Percentiles rank a stretch among this genome's conserved stretches.
Conservation (phyloP, 2,888 invertebrate species). For the Phyto melanocephala region DNA sequence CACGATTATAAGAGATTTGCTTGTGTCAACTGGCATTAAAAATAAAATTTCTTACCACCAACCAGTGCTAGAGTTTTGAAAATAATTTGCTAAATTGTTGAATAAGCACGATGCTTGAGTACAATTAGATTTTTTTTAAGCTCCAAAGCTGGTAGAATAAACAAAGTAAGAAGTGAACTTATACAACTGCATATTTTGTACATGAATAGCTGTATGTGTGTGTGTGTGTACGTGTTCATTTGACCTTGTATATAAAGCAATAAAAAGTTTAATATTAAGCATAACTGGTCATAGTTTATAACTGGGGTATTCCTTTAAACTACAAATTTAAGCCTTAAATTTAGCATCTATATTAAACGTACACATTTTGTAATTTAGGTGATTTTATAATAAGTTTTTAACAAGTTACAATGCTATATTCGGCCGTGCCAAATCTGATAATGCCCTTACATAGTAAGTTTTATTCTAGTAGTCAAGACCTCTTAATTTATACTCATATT, state of each 20-base stretch:
- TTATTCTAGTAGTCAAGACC: no score
- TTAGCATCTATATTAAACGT: no score
- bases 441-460: no score
- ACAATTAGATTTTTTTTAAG: slow-evolving; percentile 9
- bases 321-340: no score
- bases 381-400: no score
- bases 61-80: background rate
- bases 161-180: background rate
- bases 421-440: no score
- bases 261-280: background rate
- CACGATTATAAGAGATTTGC: slow-evolving; percentile 1
- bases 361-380: no score
- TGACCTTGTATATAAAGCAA: background rate
- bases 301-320: no score
- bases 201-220: background rate
- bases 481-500: no score
- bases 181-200: background rate
- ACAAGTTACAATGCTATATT: no score
- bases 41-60: background rate
- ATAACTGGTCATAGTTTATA: no score
- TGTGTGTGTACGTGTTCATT: background rate
- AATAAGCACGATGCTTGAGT: slow-evolving; percentile 60
- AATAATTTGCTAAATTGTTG: slow-evolving; percentile 66
- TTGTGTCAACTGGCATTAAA: background rate
- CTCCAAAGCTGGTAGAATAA: background rate